phyloP scores from a whole-genome alignment of 2,888 invertebrate genomes.

The Uropetala carovei region DNA sequence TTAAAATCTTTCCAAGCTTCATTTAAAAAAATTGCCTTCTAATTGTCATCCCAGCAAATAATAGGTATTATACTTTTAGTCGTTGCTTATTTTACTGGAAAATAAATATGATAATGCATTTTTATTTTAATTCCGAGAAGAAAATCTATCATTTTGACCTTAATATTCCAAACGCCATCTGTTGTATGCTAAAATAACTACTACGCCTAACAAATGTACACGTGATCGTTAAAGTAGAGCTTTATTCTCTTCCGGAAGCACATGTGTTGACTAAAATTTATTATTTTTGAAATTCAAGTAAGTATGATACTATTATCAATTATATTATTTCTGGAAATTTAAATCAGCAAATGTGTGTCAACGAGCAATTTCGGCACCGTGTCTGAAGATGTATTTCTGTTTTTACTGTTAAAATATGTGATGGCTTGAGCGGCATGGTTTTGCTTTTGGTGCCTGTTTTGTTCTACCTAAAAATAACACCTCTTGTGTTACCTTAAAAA shows the following conservation, averaged over 20 bases:
- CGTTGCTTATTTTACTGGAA: too few relatives aligned
- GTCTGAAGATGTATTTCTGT: not conserved
- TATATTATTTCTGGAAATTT: not conserved
- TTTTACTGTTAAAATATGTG: slow-evolving; percentile 34
- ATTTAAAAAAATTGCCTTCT: too few relatives aligned
- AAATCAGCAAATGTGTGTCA: not conserved
- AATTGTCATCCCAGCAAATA: too few relatives aligned
- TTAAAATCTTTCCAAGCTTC: too few relatives aligned
- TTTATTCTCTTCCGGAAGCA: slow-evolving; percentile 56
- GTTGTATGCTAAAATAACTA: not conserved
- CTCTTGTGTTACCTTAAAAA: slow-evolving; percentile 65
- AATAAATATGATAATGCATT: too few relatives aligned
- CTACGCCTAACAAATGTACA: slow-evolving; percentile 13
- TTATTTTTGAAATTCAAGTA: slow-evolving; percentile 56
- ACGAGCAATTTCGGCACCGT: not conserved
- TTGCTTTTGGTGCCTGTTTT: slow-evolving; percentile 67
- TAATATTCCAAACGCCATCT: slow-evolving; percentile 25
- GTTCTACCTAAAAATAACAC: slow-evolving; percentile 68
- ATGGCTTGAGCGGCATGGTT: slow-evolving; percentile 62
- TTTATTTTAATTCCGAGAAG: too few relatives aligned
- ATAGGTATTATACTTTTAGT: too few relatives aligned
- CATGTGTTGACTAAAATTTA: slow-evolving; percentile 60
- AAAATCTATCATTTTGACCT: too few relatives aligned
- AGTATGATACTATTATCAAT: not conserved
- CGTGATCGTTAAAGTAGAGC: slow-evolving; percentile 63